These are phyloP conservation scores for Grus americana DNA, from an alignment of 2,113 vertebrate species.

Conservation along the genomic window DNA sequence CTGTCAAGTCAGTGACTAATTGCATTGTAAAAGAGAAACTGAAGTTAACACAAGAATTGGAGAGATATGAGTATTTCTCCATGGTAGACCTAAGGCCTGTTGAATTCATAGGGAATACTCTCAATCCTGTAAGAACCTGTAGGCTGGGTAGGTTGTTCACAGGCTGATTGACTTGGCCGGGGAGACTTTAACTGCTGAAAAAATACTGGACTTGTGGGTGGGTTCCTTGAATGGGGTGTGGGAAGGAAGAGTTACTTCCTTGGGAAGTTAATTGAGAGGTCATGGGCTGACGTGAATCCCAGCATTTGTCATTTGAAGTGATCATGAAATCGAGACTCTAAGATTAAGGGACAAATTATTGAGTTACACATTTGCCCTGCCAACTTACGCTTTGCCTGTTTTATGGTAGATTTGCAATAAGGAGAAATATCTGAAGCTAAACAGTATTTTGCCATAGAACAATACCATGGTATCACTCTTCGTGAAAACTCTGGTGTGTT, in stretches of 20 bases:
- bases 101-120: background rate
- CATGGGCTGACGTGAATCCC: background rate
- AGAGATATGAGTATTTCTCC: background rate
- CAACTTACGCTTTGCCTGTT: background rate
- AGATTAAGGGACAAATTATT: background rate
- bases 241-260: background rate
- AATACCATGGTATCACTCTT: background rate
- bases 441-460: background rate
- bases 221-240: background rate
- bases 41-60: background rate
- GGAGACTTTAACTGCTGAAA: background rate
- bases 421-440: background rate
- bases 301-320: background rate
- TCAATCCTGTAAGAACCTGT: background rate
- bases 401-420: background rate
- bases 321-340: background rate
- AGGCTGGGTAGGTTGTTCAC: background rate
- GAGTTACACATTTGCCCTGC: background rate
- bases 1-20: background rate
- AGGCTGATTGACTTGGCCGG: accelerated
- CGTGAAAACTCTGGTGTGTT: background rate
- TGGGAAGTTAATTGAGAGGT: background rate
- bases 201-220: background rate
- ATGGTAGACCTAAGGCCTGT: background rate
- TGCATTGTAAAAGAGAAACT: background rate